Evolutionary conservation across 1,140 invertebrate genomes (phyloP).

Genomic region (Polypedilum pembai): DNA sequence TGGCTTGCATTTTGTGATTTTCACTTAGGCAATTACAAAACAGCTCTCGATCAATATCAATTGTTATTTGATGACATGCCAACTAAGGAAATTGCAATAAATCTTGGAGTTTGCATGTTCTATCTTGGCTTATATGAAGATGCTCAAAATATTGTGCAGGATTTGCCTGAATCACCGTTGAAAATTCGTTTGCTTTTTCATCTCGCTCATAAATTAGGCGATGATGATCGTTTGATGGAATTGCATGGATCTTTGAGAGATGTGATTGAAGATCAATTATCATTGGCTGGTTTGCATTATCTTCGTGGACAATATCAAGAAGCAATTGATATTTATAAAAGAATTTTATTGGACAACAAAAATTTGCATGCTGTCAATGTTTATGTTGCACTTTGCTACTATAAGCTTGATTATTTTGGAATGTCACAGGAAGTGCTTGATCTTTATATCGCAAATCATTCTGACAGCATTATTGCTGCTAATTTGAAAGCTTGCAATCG

Average conservation of each 20-base stretch:
- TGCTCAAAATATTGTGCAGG: slow-evolving; percentile 54
- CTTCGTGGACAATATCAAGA: slow-evolving; percentile 94
- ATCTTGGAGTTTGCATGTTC: slow-evolving; percentile 91
- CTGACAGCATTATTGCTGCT: slow-evolving; percentile 89
- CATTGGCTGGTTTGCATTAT: slow-evolving; percentile 93
- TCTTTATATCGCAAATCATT: slow-evolving; percentile 85
- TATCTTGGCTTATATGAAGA: slow-evolving; percentile 73
- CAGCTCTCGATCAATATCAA: slow-evolving; percentile 69
- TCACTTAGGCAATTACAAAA: slow-evolving; percentile 88
- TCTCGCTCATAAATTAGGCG: slow-evolving; percentile 85
- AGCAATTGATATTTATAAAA: slow-evolving; percentile 98
- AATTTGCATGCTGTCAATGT: slow-evolving; percentile 92
- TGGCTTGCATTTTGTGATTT: slow-evolving; percentile 95
- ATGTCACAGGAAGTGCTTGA: slow-evolving; percentile 90
- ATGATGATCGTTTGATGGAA: slow-evolving; percentile 74
- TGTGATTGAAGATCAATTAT: slow-evolving; percentile 88
- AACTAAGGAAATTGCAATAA: slow-evolving; percentile 55
- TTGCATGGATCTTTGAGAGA: slow-evolving; percentile 79
- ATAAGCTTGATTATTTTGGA: slow-evolving; percentile 91
- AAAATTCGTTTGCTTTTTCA: slow-evolving; percentile 82
- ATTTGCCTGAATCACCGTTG: slow-evolving; percentile 52
- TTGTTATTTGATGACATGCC: slow-evolving; percentile 41
- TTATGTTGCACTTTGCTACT: slow-evolving; percentile 95
- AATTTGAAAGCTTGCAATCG: slow-evolving; percentile 80
- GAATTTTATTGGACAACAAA: slow-evolving; percentile 86